Percentiles rank a stretch among this genome's conserved stretches.
Conservation (phyloP, 2,113 vertebrate species). For the Pardalotus punctatus region DNA sequence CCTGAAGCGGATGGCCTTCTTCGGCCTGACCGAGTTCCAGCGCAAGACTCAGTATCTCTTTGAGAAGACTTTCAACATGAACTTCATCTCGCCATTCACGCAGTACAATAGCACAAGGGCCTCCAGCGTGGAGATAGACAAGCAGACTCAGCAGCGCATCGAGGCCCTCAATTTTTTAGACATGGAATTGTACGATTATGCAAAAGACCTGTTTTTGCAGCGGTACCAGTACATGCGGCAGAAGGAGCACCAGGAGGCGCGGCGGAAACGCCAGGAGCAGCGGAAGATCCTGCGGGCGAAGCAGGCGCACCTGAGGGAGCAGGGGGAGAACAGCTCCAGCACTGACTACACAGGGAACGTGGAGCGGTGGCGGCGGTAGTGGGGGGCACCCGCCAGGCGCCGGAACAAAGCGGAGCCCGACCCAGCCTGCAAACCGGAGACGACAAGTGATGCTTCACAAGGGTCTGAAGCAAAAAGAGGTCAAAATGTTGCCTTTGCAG, state of each 20-base stretch:
- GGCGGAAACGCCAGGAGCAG: conserved; percentile 87
- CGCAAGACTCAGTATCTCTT: conserved; percentile 98
- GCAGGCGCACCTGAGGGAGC: conserved; percentile 50
- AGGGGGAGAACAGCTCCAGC: conserved; percentile 53
- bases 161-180: conserved; percentile 92
- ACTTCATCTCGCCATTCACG: conserved; percentile 93
- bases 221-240: conserved; percentile 93
- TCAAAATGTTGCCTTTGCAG: conserved; percentile 76
- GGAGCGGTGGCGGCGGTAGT: conserved; percentile 89
- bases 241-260: conserved; percentile 90
- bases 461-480: conserved; percentile 57
- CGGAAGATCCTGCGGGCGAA: conserved; percentile 76
- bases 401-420: neutral
- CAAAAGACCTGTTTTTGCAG: conserved; percentile 95
- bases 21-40: conserved; percentile 95
- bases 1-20: conserved; percentile 94
- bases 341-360: conserved; percentile 90
- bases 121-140: conserved; percentile 87
- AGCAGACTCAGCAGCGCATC: conserved; percentile 85
- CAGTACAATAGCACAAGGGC: conserved; percentile 96
- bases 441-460: neutral
- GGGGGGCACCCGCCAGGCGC: neutral
- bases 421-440: neutral
- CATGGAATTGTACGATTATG: conserved; percentile 92
- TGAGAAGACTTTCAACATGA: conserved; percentile 93